phyloP scores from a whole-genome alignment of 2,888 invertebrate genomes.

The Drosophila nigricruria region DNA sequence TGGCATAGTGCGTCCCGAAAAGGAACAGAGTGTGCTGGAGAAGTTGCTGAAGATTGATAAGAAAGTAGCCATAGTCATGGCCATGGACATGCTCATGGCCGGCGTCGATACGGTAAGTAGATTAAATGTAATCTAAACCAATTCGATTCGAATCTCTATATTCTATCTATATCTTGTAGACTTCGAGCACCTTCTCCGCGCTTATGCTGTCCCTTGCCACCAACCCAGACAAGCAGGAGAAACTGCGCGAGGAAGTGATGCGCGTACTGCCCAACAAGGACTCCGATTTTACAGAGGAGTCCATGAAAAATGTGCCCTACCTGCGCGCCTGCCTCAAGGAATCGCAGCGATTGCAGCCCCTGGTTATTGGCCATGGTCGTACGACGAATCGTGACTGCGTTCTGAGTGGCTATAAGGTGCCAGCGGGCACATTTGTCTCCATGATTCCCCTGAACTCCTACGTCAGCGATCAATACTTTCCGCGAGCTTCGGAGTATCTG shows the following conservation, averaged over 20 bases:
- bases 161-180: slow-evolving; percentile 56
- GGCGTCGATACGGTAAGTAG: slow-evolving; percentile 90
- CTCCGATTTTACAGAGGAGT: slow-evolving; percentile 85
- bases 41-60: slow-evolving; percentile 88
- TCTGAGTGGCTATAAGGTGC: slow-evolving; percentile 88
- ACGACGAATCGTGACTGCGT: slow-evolving; percentile 87
- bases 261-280: slow-evolving; percentile 85
- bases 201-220: slow-evolving; percentile 86
- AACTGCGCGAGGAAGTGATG: slow-evolving; percentile 87
- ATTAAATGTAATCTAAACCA: fast-evolving
- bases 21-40: slow-evolving; percentile 88
- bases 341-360: slow-evolving; percentile 88
- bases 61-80: slow-evolving; percentile 89
- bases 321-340: slow-evolving; percentile 91
- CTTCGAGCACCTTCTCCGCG: slow-evolving; percentile 66
- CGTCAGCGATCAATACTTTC: slow-evolving; percentile 87
- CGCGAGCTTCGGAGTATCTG: slow-evolving; percentile 87
- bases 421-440: slow-evolving; percentile 89
- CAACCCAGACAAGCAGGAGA: slow-evolving; percentile 88
- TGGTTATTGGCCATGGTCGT: slow-evolving; percentile 87
- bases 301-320: slow-evolving; percentile 87
- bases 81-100: slow-evolving; percentile 89
- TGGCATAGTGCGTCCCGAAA: slow-evolving; percentile 61
- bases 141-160: neutral
- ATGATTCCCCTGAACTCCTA: slow-evolving; percentile 88